Evolutionary conservation across 2,888 invertebrate species (phyloP).

Genomic region (Deladenus siricidicola): DNA sequence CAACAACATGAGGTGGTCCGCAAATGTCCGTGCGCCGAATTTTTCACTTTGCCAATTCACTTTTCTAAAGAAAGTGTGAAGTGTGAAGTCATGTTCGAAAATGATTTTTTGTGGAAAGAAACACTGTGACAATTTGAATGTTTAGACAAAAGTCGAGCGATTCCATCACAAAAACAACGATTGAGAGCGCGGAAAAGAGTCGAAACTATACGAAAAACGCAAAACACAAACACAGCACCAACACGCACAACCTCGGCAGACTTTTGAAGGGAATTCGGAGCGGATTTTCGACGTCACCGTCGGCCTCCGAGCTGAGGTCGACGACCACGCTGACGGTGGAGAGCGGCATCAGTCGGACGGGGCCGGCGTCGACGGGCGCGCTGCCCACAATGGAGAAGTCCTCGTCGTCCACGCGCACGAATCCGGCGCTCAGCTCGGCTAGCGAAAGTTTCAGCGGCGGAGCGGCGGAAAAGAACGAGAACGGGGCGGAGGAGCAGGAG

Average conservation of each 20-base stretch:
- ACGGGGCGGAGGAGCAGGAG: neutral
- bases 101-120: too few relatives aligned
- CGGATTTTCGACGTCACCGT: neutral
- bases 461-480: neutral
- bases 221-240: neutral
- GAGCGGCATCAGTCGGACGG: neutral
- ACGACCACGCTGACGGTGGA: neutral
- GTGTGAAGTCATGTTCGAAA: too few relatives aligned
- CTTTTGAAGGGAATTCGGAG: neutral
- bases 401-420: neutral
- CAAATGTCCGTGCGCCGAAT: too few relatives aligned
- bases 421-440: neutral
- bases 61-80: too few relatives aligned
- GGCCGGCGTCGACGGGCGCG: neutral
- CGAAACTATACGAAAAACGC: neutral
- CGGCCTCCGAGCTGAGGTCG: neutral
- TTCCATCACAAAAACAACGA: too few relatives aligned
- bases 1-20: too few relatives aligned
- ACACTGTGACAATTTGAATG: too few relatives aligned
- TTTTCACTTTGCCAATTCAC: too few relatives aligned
- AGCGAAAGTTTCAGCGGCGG: neutral
- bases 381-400: neutral
- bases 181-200: neutral
- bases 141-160: too few relatives aligned
- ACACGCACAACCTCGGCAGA: neutral